Base-by-base conservation (phyloP, 2,113 vertebrate species). In the Erythrocercus mccallii region DNA sequence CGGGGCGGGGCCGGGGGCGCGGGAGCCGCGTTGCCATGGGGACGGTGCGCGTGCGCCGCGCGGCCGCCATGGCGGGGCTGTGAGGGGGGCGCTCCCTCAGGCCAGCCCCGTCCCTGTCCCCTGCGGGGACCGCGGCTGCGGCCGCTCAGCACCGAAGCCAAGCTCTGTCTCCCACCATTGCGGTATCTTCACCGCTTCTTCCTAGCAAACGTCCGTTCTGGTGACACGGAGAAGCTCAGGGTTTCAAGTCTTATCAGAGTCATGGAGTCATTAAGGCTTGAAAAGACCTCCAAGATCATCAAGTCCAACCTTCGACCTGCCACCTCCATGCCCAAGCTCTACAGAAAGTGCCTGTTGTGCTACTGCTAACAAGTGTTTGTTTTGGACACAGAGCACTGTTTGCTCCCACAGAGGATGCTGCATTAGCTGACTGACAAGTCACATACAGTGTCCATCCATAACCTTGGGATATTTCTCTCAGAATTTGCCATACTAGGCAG, bases 51-150 rank as follows among this genome's bases (percentile, higher is more conserved):
- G 5, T 44, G 74, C 74, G 50, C 65, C 8, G 14, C 5, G 4
- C 10, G 6, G 33, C 57, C 66, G 92, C 92, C 94, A 56, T 84
- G 1, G 87, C 12, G 85, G n/a, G 21, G 28, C 12, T 3, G 22
- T 11, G 6, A 4, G n/a, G 5, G 42, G 1, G 2, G 0, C n/a
- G n/a, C n/a, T 1, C 9, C 5, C 0, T n/a, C 10, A 2, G 30
- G 7, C 7, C 2, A 4, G 1, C 1, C 15, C 6, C 2, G 27
- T 3, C 2, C 17, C 3, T 2, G 27, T 3, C 12, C 30, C 20
- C 1, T 2, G 53, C 19, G 3, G 42, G 3, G 12, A 0, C 4
- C 0, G 2, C 23, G 5, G 3, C 48, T n/a, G 35, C 10, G 7
- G 12, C 2, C 13, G 3, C 16, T 71, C 71, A 5, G 20, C 11